Percentiles rank a stretch among this genome's conserved stretches.
Evolutionary conservation across 1,140 invertebrate genomes (phyloP).

Genomic region (Cyclargus thomasi): DNA sequence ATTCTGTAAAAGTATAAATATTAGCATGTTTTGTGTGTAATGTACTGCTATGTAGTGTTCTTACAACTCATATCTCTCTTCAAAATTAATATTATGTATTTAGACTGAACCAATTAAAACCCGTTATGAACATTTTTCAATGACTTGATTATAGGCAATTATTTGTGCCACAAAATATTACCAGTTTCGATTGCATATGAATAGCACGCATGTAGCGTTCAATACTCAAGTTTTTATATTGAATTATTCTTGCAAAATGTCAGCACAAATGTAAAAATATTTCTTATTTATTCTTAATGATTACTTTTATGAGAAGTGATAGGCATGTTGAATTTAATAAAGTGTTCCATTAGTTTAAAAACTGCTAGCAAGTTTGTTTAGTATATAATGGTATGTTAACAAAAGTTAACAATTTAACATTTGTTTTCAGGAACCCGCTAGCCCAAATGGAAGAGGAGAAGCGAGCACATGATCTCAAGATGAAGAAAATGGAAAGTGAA

Average conservation of each 20-base stretch:
- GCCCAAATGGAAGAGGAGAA: constrained; percentile 99
- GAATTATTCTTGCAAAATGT: background rate
- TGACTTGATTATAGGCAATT: background rate
- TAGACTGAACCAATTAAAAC: background rate
- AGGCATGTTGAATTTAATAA: background rate
- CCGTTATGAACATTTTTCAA: background rate
- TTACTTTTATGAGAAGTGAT: background rate
- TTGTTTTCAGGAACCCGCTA: constrained; percentile 90
- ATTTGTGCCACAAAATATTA: background rate
- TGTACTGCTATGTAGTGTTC: background rate
- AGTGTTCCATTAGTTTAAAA: background rate
- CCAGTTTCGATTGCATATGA: background rate
- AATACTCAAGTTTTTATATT: background rate
- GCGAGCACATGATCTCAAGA: constrained; percentile 94
- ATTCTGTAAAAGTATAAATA: background rate
- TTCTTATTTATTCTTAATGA: background rate
- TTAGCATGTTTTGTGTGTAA: background rate
- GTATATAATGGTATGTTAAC: background rate
- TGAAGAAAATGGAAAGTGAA: constrained; percentile 97
- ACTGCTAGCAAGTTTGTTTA: background rate
- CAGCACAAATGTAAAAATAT: background rate
- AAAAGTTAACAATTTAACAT: background rate
- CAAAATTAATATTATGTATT: background rate
- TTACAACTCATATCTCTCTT: background rate
- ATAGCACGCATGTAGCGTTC: background rate